phyloP scores from a whole-genome alignment of 37 sponge, comb jelly and placozoan species.

The Lycopodina hypogea region DNA sequence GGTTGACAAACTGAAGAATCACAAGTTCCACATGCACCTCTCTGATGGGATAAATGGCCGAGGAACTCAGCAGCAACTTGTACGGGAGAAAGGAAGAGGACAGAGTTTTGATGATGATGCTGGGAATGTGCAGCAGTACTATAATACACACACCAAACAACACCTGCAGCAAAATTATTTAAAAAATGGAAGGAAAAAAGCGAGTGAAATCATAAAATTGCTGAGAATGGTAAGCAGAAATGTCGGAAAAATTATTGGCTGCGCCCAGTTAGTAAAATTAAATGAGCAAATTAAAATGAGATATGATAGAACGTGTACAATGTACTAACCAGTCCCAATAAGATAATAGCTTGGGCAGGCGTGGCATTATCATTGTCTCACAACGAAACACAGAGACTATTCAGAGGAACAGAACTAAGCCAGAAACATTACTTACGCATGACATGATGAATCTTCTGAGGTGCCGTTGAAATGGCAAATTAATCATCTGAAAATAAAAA shows the following conservation, averaged over 20 bases:
- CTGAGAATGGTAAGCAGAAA: no score
- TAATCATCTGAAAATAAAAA: constrained; percentile 74
- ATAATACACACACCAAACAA: constrained; percentile 92
- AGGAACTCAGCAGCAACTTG: constrained; percentile 64
- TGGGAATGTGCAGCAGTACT: constrained; percentile 73
- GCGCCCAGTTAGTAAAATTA: no score
- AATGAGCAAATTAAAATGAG: no score
- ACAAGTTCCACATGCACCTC: constrained; percentile 89
- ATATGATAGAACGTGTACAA: no score
- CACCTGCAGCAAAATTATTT: constrained; percentile 52
- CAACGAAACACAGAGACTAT: no score
- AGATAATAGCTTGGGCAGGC: no score
- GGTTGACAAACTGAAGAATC: constrained; percentile 86
- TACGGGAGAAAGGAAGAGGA: constrained; percentile 75
- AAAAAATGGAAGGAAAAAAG: no score
- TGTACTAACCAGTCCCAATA: no score
- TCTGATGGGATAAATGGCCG: constrained; percentile 58
- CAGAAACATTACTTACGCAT: constrained; percentile 63
- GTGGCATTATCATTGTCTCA: no score
- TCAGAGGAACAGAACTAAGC: no score
- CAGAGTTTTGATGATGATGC: constrained; percentile 40
- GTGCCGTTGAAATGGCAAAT: constrained; percentile 67
- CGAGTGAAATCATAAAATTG: no score
- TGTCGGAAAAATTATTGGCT: no score
- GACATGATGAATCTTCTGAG: constrained; percentile 85